Conservation (phyloP, 2,888 invertebrate genomes). For the Aporophyla lueneburgensis region DNA sequence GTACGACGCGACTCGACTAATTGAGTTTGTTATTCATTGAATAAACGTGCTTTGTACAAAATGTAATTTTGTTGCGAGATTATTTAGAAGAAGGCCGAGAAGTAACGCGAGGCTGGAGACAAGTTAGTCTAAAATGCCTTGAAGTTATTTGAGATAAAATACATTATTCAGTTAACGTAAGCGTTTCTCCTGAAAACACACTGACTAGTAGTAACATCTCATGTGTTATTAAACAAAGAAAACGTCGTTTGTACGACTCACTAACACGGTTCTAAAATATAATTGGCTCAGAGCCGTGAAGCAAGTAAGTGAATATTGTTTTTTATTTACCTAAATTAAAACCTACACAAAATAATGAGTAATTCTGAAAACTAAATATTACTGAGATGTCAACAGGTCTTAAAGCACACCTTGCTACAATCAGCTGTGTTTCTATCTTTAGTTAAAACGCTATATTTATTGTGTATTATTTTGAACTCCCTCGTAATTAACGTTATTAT, state of each 20-base stretch:
- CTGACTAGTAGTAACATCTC: neutral
- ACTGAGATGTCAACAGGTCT: neutral
- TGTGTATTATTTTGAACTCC: constrained; percentile 15
- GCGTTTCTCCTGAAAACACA: neutral
- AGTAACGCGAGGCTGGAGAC: no score
- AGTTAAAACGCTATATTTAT: constrained; percentile 15
- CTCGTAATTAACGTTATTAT: constrained; percentile 50
- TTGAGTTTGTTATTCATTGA: constrained; percentile 41
- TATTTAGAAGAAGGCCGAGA: constrained; percentile 16
- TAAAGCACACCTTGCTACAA: neutral
- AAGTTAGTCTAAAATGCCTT: neutral
- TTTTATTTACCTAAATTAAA: neutral
- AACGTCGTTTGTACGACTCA: neutral
- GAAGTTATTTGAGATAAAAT: neutral
- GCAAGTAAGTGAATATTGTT: neutral
- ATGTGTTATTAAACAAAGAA: constrained; percentile 3
- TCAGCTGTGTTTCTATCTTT: constrained; percentile 8
- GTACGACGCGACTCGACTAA: constrained; percentile 40
- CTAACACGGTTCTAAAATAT: constrained; percentile 17
- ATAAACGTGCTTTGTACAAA: constrained; percentile 40
- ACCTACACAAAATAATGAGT: constrained; percentile 10
- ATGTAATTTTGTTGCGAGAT: constrained; percentile 31
- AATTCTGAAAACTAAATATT: neutral
- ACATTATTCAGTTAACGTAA: neutral
- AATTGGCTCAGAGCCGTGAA: constrained; percentile 1